phyloP scores from a whole-genome alignment of 2,888 invertebrate genomes.

The Sicus ferrugineus region DNA sequence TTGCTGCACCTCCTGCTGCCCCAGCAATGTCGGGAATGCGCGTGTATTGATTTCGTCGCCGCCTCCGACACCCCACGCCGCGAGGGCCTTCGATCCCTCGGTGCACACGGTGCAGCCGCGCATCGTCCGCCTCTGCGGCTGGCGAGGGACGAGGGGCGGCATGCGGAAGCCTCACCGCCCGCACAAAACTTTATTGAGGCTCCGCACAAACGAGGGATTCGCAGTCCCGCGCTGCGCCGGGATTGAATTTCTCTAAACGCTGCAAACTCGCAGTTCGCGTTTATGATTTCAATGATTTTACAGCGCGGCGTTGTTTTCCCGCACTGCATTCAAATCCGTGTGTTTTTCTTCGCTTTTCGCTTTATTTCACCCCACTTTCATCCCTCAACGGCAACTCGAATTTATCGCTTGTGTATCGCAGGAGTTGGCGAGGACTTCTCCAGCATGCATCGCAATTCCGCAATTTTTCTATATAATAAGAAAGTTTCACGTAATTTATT shows the following conservation, averaged over 20 bases:
- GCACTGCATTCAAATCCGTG: neutral
- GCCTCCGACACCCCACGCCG: conserved; percentile 12
- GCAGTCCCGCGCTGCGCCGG: neutral
- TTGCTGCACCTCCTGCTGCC: conserved; percentile 6
- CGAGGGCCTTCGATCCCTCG: neutral
- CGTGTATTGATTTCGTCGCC: conserved; percentile 25
- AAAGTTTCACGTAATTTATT: conserved; percentile 36
- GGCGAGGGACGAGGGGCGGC: no score
- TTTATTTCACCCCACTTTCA: neutral
- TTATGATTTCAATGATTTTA: conserved; percentile 10
- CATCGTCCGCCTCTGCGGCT: neutral
- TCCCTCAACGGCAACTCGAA: conserved; percentile 26
- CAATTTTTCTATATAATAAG: conserved; percentile 24
- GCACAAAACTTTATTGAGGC: conserved; percentile 21
- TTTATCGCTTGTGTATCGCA: conserved; percentile 30
- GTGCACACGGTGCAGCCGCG: neutral
- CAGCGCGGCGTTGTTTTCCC: neutral
- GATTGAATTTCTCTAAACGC: neutral
- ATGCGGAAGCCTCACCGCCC: neutral
- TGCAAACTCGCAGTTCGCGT: conserved; percentile 15
- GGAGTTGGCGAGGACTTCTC: conserved; percentile 26
- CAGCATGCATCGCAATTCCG: neutral
- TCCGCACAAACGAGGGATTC: neutral
- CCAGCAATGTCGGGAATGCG: conserved; percentile 13
- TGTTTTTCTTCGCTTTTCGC: no score